A percentile compares a stretch with the other conserved stretches of the same genome.
Conservation (phyloP, 2,113 vertebrate species). For the Melanotaenia duboulayi region DNA sequence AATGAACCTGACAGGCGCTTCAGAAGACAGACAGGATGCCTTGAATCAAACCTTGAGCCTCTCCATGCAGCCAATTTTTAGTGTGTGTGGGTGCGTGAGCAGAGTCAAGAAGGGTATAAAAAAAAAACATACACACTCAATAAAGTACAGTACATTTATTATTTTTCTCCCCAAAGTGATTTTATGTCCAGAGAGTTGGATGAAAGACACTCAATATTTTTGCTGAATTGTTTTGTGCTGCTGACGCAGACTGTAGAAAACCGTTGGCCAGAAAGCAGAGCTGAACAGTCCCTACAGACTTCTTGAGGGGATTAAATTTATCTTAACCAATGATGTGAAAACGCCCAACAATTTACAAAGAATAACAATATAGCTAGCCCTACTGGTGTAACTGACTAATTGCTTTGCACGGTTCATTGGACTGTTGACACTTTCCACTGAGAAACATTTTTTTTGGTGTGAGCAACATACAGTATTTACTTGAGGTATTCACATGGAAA, state of each 20-base stretch:
- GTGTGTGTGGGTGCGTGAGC: constrained; percentile 14
- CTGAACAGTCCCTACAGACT: constrained; percentile 36
- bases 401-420: too few species aligned
- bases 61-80: not conserved
- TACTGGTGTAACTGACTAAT: too few species aligned
- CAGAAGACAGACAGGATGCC: constrained; percentile 41
- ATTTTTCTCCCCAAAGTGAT: constrained; percentile 24
- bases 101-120: not conserved
- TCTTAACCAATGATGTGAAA: not conserved
- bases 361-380: not conserved
- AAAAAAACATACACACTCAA: not conserved
- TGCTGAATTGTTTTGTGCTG: constrained; percentile 17
- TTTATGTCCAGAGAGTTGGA: constrained; percentile 30
- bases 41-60: constrained; percentile 32
- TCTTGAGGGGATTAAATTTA: not conserved
- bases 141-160: constrained; percentile 9
- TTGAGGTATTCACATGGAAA: too few species aligned
- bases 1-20: constrained; percentile 48
- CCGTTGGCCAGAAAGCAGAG: constrained; percentile 15
- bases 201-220: constrained; percentile 24
- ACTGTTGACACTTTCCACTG: too few species aligned
- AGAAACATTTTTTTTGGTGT: too few species aligned
- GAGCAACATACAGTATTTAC: too few species aligned
- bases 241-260: constrained; percentile 32
- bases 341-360: not conserved